Base-by-base conservation (phyloP, 2,888 invertebrate species). In the Acronicta leporina region DNA sequence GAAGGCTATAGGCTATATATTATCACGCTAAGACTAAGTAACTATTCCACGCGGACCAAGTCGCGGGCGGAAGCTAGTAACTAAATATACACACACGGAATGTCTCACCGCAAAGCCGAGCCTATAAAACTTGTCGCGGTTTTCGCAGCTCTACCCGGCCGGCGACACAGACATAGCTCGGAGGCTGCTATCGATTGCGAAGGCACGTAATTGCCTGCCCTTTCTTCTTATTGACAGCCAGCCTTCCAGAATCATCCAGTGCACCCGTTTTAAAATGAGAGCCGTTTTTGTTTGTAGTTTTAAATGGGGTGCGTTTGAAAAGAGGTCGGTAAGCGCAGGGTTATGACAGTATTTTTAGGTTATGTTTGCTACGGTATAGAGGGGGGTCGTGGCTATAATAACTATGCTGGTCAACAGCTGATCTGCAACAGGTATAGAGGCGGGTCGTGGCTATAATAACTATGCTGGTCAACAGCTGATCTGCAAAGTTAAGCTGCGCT, bases 191-290 rank as follows among this genome's bases (percentile, higher is more conserved):
- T 90, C 87, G 90, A 90, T 89, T 88, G 77, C 82, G 64, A 57
- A 66, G 64, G 63, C 79, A 72, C 75, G 84, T 90, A 89, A 91
- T 89, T 90, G 90, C 89, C 87, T 84, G 84, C 86, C 83, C 79
- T 88, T 86, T 84, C 84, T 86, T 85, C 85, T 83, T 87, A 89
- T 87, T 87, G 91, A 88, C 89, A 87, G 83, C 79, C 72, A 73
- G 75, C 77, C 77, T 80, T 48, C 75, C 79, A 79, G 76, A 80
- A 76, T 82, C 79, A 79, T 77, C 57, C 77, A 75, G 68, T 61
- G 66, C 68, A 68, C 76, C 70, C 69, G 53, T 65, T 76, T 78
- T 77, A 69, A 81, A 80, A 79, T 73, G 65, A 70, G 63, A 70
- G 65, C 16, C 45, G 9, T 9, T 67, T 69, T 56, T 63, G 33